Percentiles rank a stretch among this genome's conserved stretches.
Conservation (phyloP, 2,797 vertebrate species). For the Aeoliscus strigatus region DNA sequence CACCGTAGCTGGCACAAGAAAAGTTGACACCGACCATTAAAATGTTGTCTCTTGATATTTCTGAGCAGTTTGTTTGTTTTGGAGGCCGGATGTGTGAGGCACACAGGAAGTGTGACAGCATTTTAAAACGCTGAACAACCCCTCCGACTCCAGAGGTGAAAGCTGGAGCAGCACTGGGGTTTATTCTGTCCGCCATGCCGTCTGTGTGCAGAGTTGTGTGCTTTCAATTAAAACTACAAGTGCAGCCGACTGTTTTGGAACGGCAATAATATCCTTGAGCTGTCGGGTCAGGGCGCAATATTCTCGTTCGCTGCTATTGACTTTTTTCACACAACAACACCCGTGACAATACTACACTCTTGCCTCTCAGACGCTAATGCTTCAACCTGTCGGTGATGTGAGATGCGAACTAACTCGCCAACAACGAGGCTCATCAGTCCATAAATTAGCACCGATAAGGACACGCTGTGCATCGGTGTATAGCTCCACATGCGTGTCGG, state of each 20-base stretch:
- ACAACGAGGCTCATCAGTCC: constrained; percentile 42
- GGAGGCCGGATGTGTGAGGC: neutral
- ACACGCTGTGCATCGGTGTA: constrained; percentile 33
- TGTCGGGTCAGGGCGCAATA: constrained; percentile 17
- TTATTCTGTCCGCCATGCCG: too few species aligned
- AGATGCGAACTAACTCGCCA: constrained; percentile 18
- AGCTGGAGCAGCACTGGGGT: too few species aligned
- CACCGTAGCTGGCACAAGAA: constrained; percentile 24
- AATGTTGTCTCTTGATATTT: constrained; percentile 14
- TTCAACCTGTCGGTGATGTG: constrained; percentile 9
- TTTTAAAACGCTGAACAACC: too few species aligned
- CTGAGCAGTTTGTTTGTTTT: constrained; percentile 6
- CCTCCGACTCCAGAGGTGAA: too few species aligned
- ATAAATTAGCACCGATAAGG: constrained; percentile 59
- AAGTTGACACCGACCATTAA: constrained; percentile 17
- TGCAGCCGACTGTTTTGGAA: too few species aligned
- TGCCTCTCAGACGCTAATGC: constrained; percentile 15
- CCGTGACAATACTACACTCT: constrained; percentile 33
- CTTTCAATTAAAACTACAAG: too few species aligned
- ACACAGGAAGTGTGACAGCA: neutral
- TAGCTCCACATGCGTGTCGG: neutral
- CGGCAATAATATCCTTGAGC: constrained; percentile 43
- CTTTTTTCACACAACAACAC: constrained; percentile 41
- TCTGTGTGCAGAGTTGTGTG: too few species aligned
- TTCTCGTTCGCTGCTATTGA: constrained; percentile 21